Conservation (phyloP, 2,113 vertebrate species). For the Erythrolamprus reginae region DNA sequence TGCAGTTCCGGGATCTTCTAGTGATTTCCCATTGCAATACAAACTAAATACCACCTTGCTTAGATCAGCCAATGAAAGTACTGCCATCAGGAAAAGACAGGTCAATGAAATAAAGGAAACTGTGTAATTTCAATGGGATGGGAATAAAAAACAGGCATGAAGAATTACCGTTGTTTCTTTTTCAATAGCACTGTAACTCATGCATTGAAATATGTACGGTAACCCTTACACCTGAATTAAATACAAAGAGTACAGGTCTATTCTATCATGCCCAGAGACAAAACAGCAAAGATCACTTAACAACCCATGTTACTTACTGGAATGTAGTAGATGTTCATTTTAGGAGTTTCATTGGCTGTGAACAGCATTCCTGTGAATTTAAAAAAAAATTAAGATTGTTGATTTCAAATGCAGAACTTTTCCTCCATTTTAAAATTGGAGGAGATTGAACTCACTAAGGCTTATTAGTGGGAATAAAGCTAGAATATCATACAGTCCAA, state of each 20-base stretch:
- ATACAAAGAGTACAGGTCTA: background rate
- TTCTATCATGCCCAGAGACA: background rate
- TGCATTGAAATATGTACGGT: background rate
- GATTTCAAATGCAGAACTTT: background rate
- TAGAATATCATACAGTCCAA: background rate
- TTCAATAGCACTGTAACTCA: background rate
- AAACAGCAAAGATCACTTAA: background rate
- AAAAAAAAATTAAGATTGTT: background rate
- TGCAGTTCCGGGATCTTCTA: background rate
- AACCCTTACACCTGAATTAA: background rate
- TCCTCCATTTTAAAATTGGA: background rate
- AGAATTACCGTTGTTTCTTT: background rate
- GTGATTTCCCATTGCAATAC: background rate
- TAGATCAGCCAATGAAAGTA: background rate
- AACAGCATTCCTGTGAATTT: conserved; percentile 88
- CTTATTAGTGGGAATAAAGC: background rate
- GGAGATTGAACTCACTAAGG: background rate
- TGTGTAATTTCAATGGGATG: background rate
- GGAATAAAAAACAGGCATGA: background rate
- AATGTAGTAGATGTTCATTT: conserved; percentile 97
- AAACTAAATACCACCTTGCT: background rate
- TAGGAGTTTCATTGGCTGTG: conserved; percentile 93
- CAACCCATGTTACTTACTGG: conserved; percentile 77
- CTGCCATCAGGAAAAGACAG: background rate
- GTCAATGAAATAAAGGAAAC: background rate